phyloP scores from a whole-genome alignment of 1,140 invertebrate species.

The Drosophila setifemur region DNA sequence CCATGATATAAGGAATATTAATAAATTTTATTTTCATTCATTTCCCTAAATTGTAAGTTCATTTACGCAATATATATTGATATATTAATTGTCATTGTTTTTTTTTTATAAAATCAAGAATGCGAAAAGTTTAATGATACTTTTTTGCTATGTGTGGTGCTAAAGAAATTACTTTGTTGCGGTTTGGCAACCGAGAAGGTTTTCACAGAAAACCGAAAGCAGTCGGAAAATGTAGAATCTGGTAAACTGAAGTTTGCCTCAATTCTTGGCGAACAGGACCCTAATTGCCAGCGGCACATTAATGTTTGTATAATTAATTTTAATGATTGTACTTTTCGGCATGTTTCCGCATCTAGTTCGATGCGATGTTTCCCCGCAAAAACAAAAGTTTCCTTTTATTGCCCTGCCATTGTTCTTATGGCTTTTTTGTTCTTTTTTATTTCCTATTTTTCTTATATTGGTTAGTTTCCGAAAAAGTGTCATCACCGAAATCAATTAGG shows the following conservation, averaged over 20 bases:
- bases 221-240: constrained; percentile 25
- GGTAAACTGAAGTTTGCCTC: constrained; percentile 13
- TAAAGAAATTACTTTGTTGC: constrained; percentile 31
- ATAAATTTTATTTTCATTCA: too few relatives aligned
- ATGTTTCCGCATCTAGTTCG: background rate
- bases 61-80: too few relatives aligned
- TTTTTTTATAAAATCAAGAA: too few relatives aligned
- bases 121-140: too few relatives aligned
- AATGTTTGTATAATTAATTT: constrained; percentile 77
- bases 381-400: constrained; percentile 52
- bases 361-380: background rate
- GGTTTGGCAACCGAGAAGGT: constrained; percentile 16
- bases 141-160: background rate
- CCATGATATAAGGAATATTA: too few relatives aligned
- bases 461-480: constrained; percentile 29
- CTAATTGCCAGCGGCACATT: constrained; percentile 71
- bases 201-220: constrained; percentile 14
- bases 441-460: constrained; percentile 22
- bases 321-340: constrained; percentile 60
- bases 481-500: constrained; percentile 46
- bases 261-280: constrained; percentile 28
- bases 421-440: constrained; percentile 13
- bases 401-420: constrained; percentile 27
- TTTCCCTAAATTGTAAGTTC: too few relatives aligned
- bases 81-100: too few relatives aligned